phyloP scores from a whole-genome alignment of 2,888 invertebrate species.

The Temnothorax ravouxi region DNA sequence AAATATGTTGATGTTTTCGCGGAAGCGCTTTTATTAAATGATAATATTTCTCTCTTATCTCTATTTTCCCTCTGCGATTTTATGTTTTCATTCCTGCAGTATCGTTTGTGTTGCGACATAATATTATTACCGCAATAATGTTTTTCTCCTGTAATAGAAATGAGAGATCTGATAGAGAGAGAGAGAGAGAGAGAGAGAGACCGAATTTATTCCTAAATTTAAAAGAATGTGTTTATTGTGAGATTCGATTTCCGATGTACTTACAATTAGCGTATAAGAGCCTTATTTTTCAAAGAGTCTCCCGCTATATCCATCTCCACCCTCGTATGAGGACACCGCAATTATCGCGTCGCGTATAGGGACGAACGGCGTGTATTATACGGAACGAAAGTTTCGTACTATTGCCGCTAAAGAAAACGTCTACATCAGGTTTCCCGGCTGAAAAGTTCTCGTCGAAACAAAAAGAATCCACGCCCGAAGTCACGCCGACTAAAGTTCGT shows the following conservation, averaged over 20 bases:
- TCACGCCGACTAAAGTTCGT: conserved; percentile 73
- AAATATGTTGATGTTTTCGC: conserved; percentile 19
- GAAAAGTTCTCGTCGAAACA: conserved; percentile 55
- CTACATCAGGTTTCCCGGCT: conserved; percentile 39
- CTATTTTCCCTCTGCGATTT: not conserved
- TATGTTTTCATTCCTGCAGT: not conserved
- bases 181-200: not conserved
- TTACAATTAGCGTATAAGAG: too few species aligned
- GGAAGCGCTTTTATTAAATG: not conserved
- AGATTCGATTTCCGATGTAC: not conserved
- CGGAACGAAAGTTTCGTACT: conserved; percentile 36
- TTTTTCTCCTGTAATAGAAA: not conserved
- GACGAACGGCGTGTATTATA: not conserved
- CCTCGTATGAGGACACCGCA: not conserved
- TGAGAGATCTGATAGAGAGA: not conserved
- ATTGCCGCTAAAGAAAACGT: conserved; percentile 16
- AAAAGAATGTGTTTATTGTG: not conserved
- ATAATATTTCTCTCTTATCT: not conserved
- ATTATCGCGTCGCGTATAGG: not conserved
- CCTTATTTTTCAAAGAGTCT: not conserved
- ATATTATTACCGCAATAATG: not conserved
- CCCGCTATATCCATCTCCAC: not conserved
- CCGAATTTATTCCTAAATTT: not conserved
- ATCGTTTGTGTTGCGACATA: not conserved
- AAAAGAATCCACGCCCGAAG: conserved; percentile 66